Conservation (phyloP, 2,888 invertebrate genomes). For the Drepanosiphum platanoidis region DNA sequence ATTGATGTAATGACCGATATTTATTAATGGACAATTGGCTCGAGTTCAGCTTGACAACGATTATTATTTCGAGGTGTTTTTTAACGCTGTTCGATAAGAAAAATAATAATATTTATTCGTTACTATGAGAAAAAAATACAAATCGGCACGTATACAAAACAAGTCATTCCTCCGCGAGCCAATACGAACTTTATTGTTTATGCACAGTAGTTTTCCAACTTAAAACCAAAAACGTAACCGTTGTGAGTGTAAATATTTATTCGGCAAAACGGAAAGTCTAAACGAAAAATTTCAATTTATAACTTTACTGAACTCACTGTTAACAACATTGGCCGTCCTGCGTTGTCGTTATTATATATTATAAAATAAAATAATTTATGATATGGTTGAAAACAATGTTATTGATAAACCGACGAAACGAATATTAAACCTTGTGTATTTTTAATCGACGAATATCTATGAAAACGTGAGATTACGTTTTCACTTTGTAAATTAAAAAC, state of each 20-base stretch:
- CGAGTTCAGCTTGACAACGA: neutral
- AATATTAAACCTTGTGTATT: neutral
- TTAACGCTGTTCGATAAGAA: neutral
- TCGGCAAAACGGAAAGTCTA: neutral
- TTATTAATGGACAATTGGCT: neutral
- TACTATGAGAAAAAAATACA: neutral
- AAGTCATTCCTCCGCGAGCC: neutral
- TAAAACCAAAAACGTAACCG: neutral
- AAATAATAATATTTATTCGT: neutral
- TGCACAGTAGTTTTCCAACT: neutral
- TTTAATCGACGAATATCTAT: neutral
- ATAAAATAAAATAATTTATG: too few species aligned
- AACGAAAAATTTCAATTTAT: neutral
- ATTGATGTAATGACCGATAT: neutral
- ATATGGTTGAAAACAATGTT: too few species aligned
- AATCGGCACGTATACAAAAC: too few species aligned
- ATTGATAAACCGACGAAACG: neutral
- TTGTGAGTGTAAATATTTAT: neutral
- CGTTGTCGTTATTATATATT: neutral
- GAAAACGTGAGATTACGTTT: too few species aligned
- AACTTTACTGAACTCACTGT: neutral
- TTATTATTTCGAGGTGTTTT: neutral
- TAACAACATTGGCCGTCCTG: neutral
- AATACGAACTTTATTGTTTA: neutral
- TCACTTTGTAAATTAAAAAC: too few species aligned